These are phyloP conservation scores for Hecatera dysodea DNA, from an alignment of 2,888 invertebrate species.

Conservation along the genomic window DNA sequence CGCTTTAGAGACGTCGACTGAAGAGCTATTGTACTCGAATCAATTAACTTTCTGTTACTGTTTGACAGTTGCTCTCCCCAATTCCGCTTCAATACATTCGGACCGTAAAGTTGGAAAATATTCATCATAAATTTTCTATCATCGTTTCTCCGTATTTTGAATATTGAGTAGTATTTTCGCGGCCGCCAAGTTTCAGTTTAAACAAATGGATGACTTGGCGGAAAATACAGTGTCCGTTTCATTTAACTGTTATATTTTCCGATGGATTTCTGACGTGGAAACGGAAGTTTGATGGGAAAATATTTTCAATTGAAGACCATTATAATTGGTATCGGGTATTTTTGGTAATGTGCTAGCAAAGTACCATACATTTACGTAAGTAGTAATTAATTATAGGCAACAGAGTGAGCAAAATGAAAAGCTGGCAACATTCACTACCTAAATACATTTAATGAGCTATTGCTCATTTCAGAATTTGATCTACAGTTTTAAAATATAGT, in stretches of 20 bases:
- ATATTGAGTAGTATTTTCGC: constrained; percentile 53
- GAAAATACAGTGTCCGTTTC: constrained; percentile 41
- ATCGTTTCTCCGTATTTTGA: constrained; percentile 58
- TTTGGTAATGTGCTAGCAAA: neutral
- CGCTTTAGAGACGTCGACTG: constrained; percentile 66
- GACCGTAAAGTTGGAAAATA: constrained; percentile 69
- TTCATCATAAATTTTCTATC: constrained; percentile 67
- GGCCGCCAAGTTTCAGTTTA: constrained; percentile 46
- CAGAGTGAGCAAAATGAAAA: constrained; percentile 22
- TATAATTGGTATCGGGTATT: constrained; percentile 6
- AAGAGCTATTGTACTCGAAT: constrained; percentile 70
- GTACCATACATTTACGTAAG: constrained; percentile 1
- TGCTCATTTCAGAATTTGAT: constrained; percentile 16
- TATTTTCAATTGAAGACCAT: constrained; percentile 21
- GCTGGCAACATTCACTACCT: constrained; percentile 8
- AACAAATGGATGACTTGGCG: constrained; percentile 47
- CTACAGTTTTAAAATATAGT: constrained; percentile 27
- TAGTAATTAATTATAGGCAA: constrained; percentile 29
- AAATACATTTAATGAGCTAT: constrained; percentile 28
- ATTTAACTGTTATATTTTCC: constrained; percentile 42
- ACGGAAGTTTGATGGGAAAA: constrained; percentile 17
- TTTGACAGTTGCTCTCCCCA: constrained; percentile 71
- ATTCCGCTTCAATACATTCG: constrained; percentile 68
- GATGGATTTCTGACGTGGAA: constrained; percentile 23
- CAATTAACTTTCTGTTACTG: constrained; percentile 76